Evolutionary conservation across 2,888 invertebrate genomes (phyloP).

Genomic region (Ophion ellenae): DNA sequence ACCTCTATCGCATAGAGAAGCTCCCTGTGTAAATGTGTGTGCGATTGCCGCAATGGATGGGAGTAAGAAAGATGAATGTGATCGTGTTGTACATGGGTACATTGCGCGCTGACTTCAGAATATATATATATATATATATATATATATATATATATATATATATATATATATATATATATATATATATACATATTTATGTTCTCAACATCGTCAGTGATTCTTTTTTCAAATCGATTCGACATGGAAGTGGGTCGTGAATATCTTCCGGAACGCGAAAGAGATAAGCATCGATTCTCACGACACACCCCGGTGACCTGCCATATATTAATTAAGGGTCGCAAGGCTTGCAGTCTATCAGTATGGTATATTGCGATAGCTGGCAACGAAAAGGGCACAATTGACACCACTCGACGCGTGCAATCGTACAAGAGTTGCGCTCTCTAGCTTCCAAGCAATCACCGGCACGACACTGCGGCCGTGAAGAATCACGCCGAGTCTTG

Average conservation of each 20-base stretch:
- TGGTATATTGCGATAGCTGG: background rate
- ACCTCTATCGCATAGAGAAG: conserved; percentile 23
- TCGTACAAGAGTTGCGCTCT: background rate
- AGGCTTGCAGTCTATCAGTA: conserved; percentile 30
- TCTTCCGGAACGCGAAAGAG: conserved; percentile 49
- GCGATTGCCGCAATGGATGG: conserved; percentile 24
- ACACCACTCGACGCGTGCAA: background rate
- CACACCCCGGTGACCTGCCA: conserved; percentile 59
- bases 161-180: background rate
- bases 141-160: background rate
- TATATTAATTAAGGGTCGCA: conserved; percentile 64
- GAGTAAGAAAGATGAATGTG: conserved; percentile 55
- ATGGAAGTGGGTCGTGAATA: conserved; percentile 58
- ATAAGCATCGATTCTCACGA: conserved; percentile 64
- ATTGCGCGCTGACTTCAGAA: conserved; percentile 29
- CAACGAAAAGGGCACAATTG: background rate
- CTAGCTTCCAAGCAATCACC: background rate
- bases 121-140: background rate
- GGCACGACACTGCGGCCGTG: conserved; percentile 13
- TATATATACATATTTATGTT: background rate
- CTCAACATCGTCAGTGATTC: background rate
- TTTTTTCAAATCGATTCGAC: conserved; percentile 46
- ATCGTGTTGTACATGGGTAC: conserved; percentile 35
- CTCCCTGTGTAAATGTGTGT: conserved; percentile 5
- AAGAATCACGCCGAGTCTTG: conserved; percentile 35